Evolutionary conservation across 2,113 vertebrate genomes (phyloP).

Genomic region (Etheostoma spectabile): DNA sequence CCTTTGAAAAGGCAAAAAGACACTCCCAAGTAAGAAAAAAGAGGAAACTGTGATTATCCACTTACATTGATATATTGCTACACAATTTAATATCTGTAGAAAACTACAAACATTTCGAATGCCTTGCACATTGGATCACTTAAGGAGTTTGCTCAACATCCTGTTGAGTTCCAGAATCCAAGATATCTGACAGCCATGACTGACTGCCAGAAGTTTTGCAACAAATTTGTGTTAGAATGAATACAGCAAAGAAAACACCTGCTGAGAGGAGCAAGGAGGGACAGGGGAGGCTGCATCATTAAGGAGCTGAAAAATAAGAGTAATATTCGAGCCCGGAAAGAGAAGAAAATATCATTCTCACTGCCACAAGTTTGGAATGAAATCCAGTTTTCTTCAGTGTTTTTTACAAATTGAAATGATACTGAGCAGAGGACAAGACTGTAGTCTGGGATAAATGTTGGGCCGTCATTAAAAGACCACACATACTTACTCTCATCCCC

Average conservation of each 20-base stretch:
- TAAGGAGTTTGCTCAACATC: conserved; percentile 57
- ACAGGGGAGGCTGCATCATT: neutral
- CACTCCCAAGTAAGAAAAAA: neutral
- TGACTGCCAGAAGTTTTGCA: conserved; percentile 55
- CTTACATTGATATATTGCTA: neutral
- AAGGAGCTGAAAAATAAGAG: conserved; percentile 16
- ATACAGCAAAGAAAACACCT: conserved; percentile 35
- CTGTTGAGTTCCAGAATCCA: conserved; percentile 26
- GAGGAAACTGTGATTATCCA: neutral
- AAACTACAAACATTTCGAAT: conserved; percentile 6
- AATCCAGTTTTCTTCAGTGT: neutral
- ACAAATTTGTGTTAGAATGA: conserved; percentile 10
- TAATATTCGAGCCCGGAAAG: neutral
- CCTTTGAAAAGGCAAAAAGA: neutral
- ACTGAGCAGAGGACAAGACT: neutral
- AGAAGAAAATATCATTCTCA: neutral
- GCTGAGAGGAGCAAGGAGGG: neutral
- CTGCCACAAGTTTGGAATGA: neutral
- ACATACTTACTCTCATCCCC: neutral
- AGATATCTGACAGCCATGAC: conserved; percentile 34
- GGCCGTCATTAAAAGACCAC: neutral
- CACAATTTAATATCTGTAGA: neutral
- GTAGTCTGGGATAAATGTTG: neutral
- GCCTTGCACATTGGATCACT: conserved; percentile 30
- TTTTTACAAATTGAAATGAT: neutral